Evolutionary conservation across 2,113 vertebrate species (phyloP).

Genomic region (Coturnix japonica): DNA sequence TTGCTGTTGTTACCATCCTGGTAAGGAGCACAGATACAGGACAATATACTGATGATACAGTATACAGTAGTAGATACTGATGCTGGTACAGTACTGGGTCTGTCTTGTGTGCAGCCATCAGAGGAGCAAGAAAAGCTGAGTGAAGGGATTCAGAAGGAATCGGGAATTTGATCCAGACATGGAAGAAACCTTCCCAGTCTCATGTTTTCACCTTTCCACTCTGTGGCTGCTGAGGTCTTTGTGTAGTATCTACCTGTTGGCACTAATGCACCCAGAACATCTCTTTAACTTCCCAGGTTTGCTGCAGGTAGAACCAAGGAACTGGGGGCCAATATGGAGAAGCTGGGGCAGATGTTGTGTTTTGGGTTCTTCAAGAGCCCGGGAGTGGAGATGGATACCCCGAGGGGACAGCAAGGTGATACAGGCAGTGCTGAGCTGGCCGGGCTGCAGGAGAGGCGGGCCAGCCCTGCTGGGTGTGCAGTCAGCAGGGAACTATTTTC

Average conservation of each 20-base stretch:
- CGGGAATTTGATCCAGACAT: background rate
- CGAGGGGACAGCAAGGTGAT: background rate
- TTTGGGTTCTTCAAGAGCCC: background rate
- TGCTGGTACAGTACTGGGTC: constrained; percentile 1
- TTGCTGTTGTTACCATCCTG: constrained; percentile 45
- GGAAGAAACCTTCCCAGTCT: background rate
- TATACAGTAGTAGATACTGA: too few species aligned
- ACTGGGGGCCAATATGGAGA: background rate
- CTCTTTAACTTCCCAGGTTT: background rate
- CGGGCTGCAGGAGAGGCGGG: background rate
- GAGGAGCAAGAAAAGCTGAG: background rate
- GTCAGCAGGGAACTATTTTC: background rate
- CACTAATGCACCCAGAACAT: background rate
- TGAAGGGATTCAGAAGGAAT: constrained; percentile 6
- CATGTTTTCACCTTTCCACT: background rate
- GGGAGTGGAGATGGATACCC: background rate
- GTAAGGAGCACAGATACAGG: background rate
- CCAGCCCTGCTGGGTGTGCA: background rate
- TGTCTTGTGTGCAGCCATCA: background rate
- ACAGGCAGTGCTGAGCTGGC: background rate
- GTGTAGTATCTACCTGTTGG: background rate
- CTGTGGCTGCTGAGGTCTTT: background rate
- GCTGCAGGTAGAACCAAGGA: background rate
- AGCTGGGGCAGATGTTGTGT: background rate
- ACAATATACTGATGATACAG: too few species aligned